A percentile compares a stretch with the other conserved stretches of the same genome.
Evolutionary conservation across 2,797 vertebrate genomes (phyloP).

Genomic region (Gastrophryne carolinensis): DNA sequence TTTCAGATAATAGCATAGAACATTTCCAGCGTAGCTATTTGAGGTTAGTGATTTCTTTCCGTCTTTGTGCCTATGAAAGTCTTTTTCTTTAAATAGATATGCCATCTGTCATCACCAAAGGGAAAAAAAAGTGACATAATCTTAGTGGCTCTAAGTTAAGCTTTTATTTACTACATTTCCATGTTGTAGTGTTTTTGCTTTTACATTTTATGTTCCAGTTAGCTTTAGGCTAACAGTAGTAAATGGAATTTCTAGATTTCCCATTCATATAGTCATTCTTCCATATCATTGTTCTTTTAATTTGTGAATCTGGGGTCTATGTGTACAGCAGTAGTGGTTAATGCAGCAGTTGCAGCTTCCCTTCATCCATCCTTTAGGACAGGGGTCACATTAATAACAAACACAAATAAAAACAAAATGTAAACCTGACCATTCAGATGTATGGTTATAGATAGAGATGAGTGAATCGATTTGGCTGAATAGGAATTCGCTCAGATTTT

Average conservation of each 20-base stretch:
- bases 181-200: neutral
- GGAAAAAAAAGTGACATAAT: conserved; percentile 43
- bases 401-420: too few relatives aligned
- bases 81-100: conserved; percentile 45
- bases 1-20: conserved; percentile 29
- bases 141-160: conserved; percentile 31
- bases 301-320: too few relatives aligned
- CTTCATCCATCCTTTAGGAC: too few relatives aligned
- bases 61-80: neutral
- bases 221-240: neutral
- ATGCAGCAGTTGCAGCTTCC: too few relatives aligned
- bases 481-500: too few relatives aligned
- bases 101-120: conserved; percentile 43
- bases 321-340: too few relatives aligned
- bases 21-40: conserved; percentile 26
- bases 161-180: conserved; percentile 37
- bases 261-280: neutral
- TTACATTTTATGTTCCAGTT: neutral
- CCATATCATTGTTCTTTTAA: neutral
- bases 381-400: too few relatives aligned
- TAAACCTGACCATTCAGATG: too few relatives aligned
- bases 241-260: neutral
- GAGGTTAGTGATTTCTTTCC: conserved; percentile 42
- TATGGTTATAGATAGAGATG: too few relatives aligned
- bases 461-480: too few relatives aligned